Conservation (phyloP, 1,140 invertebrate genomes). For the Ceratosolen fusciceps region DNA sequence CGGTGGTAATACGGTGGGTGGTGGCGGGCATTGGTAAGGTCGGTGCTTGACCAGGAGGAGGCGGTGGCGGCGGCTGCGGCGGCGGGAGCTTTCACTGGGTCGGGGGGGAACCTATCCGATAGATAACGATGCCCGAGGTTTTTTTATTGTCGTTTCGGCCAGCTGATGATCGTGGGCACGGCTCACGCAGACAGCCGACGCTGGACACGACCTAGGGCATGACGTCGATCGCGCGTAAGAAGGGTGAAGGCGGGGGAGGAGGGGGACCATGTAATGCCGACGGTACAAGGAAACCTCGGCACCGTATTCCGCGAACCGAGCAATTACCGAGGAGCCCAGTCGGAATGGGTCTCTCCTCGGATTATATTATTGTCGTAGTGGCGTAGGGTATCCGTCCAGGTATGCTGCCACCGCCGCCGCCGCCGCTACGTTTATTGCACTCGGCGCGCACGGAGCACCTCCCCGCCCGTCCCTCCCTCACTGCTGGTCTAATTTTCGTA, state of each 20-base stretch:
- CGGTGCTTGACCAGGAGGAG: too few relatives aligned
- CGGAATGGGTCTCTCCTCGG: background rate
- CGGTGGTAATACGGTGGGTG: too few relatives aligned
- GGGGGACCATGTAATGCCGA: background rate
- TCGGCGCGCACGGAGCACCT: background rate
- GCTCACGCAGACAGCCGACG: background rate
- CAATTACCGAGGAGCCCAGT: background rate
- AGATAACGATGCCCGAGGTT: too few relatives aligned
- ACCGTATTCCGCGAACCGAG: background rate
- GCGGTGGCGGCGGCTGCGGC: too few relatives aligned
- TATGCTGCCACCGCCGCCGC: background rate
- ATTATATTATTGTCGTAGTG: background rate
- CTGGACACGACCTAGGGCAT: too few relatives aligned
- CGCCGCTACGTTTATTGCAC: background rate
- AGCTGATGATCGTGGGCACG: too few relatives aligned
- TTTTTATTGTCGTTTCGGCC: too few relatives aligned
- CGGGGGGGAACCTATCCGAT: too few relatives aligned
- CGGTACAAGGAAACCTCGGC: background rate
- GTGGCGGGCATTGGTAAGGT: too few relatives aligned
- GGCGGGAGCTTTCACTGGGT: too few relatives aligned
- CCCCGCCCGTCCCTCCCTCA: background rate
- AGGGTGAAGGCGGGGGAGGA: background rate
- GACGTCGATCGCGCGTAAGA: background rate
- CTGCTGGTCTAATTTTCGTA: background rate
- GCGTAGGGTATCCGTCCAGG: background rate